Conservation (phyloP, 2,888 invertebrate species). For the Drosophila recens region DNA sequence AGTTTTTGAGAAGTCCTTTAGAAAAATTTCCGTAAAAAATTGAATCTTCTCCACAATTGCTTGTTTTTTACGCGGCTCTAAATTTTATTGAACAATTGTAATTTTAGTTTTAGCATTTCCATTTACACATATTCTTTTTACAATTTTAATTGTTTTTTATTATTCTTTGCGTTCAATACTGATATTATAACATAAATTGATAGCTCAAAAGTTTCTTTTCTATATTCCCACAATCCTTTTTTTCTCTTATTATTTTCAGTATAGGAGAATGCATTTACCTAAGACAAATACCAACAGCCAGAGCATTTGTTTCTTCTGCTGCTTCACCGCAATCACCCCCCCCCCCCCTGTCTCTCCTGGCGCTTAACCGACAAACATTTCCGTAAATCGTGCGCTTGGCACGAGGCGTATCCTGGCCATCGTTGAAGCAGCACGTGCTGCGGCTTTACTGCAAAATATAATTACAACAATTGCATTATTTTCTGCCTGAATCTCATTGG, state of each 20-base stretch:
- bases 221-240: not conserved
- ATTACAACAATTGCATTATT: conserved; percentile 73
- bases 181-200: conserved; percentile 19
- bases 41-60: too few species aligned
- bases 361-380: conserved; percentile 1
- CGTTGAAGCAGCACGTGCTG: conserved; percentile 57
- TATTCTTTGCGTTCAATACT: conserved; percentile 4
- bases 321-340: not conserved
- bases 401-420: conserved; percentile 15
- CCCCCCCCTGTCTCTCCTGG: too few species aligned
- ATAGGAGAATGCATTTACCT: conserved; percentile 43
- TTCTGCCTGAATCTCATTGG: conserved; percentile 20
- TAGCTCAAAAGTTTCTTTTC: conserved; percentile 4
- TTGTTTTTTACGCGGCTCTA: too few species aligned
- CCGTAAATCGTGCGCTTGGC: conserved; percentile 26
- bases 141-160: too few species aligned
- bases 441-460: conserved; percentile 59
- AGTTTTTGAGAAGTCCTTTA: too few species aligned
- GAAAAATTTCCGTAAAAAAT: too few species aligned
- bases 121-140: too few species aligned
- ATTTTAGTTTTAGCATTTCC: too few species aligned
- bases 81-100: too few species aligned
- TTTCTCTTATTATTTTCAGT: conserved; percentile 1
- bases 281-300: conserved; percentile 29
- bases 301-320: conserved; percentile 7